Percentiles rank a stretch among this genome's conserved stretches.
Conservation (phyloP, 2,888 invertebrate species). For the Argyra leucocephala region DNA sequence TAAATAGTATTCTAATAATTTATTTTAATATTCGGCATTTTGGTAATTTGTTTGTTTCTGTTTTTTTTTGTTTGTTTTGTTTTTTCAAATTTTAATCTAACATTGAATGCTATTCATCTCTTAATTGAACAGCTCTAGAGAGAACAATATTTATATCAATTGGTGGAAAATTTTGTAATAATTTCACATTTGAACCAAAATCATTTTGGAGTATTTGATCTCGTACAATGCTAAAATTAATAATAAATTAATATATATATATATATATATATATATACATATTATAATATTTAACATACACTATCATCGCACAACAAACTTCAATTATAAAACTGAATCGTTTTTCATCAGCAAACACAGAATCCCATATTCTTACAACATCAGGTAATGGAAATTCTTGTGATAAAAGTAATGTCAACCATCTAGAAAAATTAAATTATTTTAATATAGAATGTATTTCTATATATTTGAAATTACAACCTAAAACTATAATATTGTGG, state of each 20-base stretch:
- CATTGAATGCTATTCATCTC: constrained; percentile 22
- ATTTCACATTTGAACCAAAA: constrained; percentile 87
- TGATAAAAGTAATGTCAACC: constrained; percentile 88
- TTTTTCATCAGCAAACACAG: constrained; percentile 79
- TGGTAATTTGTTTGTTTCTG: no score
- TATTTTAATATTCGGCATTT: no score
- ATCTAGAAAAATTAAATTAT: constrained; percentile 48
- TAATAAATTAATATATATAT: background rate
- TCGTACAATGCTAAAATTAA: constrained; percentile 58
- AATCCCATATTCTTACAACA: constrained; percentile 95
- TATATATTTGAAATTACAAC: constrained; percentile 37
- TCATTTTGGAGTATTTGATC: constrained; percentile 76
- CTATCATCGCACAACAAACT: constrained; percentile 94
- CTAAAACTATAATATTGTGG: constrained; percentile 95
- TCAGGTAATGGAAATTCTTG: constrained; percentile 98
- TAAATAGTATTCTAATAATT: no score
- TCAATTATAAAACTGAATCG: constrained; percentile 85
- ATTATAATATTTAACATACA: constrained; percentile 56
- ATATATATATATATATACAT: background rate
- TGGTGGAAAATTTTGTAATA: constrained; percentile 85
- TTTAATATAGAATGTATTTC: constrained; percentile 11
- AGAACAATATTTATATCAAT: constrained; percentile 79
- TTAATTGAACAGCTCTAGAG: constrained; percentile 55
- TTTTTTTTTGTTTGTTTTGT: background rate
- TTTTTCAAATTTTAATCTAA: background rate